These are phyloP conservation scores for Ciconia maguari DNA, from an alignment of 2,113 vertebrate species.

Conservation along the genomic window DNA sequence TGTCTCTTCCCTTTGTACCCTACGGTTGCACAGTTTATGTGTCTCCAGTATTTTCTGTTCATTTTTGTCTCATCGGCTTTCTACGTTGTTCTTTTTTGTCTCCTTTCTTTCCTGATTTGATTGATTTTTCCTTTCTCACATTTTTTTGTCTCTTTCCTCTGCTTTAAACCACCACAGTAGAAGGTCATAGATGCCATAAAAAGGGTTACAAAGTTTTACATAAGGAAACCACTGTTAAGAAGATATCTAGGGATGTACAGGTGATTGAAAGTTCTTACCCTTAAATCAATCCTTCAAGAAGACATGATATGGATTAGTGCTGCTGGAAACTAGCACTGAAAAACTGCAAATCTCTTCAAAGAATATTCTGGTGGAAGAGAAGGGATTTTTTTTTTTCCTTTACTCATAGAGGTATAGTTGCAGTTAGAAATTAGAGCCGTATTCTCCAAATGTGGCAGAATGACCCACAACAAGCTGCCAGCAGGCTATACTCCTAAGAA, in stretches of 20 bases:
- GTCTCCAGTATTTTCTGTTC: not conserved
- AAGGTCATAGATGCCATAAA: not conserved
- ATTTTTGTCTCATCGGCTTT: not conserved
- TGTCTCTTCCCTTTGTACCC: not conserved
- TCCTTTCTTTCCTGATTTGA: not conserved
- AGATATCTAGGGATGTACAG: not conserved
- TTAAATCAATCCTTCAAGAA: not conserved
- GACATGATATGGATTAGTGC: not conserved
- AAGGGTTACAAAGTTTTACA: not conserved
- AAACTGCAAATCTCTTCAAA: not conserved
- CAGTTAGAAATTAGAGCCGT: not conserved
- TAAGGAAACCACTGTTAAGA: not conserved
- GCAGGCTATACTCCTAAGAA: not conserved
- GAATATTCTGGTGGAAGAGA: not conserved
- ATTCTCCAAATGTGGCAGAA: not conserved
- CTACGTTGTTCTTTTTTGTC: not conserved
- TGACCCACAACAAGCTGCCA: not conserved
- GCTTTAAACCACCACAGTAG: not conserved
- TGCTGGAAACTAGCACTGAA: not conserved
- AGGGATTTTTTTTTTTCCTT: not conserved
- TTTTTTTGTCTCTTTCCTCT: not conserved
- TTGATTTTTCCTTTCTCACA: not conserved
- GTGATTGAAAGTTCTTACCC: not conserved
- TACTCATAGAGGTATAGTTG: not conserved
- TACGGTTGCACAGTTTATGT: not conserved